Percentiles rank a stretch among this genome's conserved stretches.
Conservation (phyloP, 1,140 invertebrate genomes). For the Cryptotermes secundus region DNA sequence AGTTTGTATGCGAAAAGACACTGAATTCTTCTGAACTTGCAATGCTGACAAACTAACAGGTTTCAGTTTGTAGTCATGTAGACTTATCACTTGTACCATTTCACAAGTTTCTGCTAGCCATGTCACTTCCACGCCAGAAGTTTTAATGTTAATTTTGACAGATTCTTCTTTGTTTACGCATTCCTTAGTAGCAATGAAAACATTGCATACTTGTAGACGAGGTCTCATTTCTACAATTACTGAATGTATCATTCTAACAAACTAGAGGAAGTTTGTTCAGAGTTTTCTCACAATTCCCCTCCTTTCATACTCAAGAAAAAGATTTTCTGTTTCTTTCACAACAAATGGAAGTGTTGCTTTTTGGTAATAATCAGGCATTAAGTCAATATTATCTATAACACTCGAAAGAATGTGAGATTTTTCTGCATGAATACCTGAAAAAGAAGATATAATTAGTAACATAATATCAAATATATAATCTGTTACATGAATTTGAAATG, state of each 20-base stretch:
- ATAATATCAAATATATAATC: too few species aligned
- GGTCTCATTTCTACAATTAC: conserved; percentile 33
- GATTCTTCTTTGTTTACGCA: neutral
- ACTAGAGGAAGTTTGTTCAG: neutral
- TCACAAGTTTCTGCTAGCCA: neutral
- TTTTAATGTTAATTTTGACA: conserved; percentile 25
- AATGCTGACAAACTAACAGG: conserved; percentile 26
- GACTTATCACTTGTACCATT: conserved; percentile 20
- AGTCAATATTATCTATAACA: conserved; percentile 90
- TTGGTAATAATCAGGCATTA: conserved; percentile 80
- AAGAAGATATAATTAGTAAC: neutral
- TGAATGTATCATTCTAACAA: conserved; percentile 21
- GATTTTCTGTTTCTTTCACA: conserved; percentile 61
- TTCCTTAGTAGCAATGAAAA: conserved; percentile 26
- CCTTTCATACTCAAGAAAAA: conserved; percentile 49
- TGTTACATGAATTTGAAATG: too few species aligned
- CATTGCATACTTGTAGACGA: conserved; percentile 32
- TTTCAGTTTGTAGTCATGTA: conserved; percentile 18
- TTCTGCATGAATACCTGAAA: conserved; percentile 68
- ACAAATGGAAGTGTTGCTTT: conserved; percentile 73
- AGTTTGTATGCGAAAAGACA: conserved; percentile 31
- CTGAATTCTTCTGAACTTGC: conserved; percentile 23
- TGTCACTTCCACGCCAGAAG: neutral
- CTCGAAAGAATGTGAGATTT: conserved; percentile 82
- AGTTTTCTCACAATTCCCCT: conserved; percentile 40